phyloP scores from a whole-genome alignment of 92 coral and sea anemone species.

The Porites divaricata region DNA sequence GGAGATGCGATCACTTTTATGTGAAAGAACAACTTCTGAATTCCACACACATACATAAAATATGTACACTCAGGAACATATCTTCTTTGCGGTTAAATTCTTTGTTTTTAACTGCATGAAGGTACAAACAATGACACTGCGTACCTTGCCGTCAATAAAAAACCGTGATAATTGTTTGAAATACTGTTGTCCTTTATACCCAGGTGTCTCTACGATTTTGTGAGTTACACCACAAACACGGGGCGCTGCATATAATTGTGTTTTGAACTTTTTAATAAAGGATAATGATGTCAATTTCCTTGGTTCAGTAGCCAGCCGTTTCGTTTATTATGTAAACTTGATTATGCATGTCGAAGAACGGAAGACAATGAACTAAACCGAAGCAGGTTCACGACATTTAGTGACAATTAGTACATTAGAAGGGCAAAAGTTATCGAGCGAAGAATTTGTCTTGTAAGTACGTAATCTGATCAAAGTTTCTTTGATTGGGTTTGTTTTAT shows the following conservation, averaged over 20 bases:
- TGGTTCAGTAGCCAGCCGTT: constrained; percentile 7
- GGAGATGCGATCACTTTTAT: no score
- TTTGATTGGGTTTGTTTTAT: neutral
- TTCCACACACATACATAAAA: neutral
- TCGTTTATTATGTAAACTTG: constrained; percentile 39
- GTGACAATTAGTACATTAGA: neutral
- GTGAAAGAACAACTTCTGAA: no score
- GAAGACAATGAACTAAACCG: constrained; percentile 2
- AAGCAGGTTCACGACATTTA: neutral
- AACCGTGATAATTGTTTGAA: neutral
- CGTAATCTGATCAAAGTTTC: neutral
- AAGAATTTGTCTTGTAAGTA: constrained; percentile 3
- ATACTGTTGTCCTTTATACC: neutral
- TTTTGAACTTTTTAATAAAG: constrained; percentile 1
- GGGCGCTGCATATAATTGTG: neutral
- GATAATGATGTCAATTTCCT: constrained; percentile 9
- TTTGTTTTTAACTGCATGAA: neutral
- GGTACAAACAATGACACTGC: neutral
- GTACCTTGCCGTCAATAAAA: neutral
- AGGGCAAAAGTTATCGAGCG: neutral
- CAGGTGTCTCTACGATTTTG: neutral
- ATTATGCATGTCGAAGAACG: neutral
- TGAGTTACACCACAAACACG: neutral
- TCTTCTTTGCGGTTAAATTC: neutral
- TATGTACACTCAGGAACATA: neutral